Percentiles rank a stretch among this genome's conserved stretches.
These are phyloP conservation scores for Drosophila setosimentum DNA, from an alignment of 2,888 invertebrate species.

Conservation along the genomic window DNA sequence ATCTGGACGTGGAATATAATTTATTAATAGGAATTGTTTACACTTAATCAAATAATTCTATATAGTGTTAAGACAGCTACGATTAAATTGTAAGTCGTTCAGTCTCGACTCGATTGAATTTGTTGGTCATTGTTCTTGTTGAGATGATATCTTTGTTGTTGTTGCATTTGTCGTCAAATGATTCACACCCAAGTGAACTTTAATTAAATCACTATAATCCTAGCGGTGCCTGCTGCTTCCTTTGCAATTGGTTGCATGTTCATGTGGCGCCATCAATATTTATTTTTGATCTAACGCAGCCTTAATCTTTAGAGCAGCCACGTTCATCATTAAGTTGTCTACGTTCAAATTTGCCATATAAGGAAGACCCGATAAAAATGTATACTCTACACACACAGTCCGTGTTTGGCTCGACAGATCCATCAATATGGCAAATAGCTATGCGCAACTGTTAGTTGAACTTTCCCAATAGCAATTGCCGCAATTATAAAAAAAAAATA, in stretches of 20 bases:
- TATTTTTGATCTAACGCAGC: background rate
- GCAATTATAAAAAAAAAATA: conserved; percentile 9
- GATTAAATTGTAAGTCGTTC: background rate
- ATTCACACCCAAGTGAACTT: conserved; percentile 59
- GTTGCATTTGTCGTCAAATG: conserved; percentile 61
- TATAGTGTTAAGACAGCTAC: background rate
- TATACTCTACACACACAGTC: conserved; percentile 6
- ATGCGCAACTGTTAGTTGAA: conserved; percentile 28
- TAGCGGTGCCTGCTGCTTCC: conserved; percentile 43
- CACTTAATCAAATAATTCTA: background rate
- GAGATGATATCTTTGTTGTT: conserved; percentile 18
- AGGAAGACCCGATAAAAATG: conserved; percentile 17
- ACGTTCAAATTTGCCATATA: conserved; percentile 46
- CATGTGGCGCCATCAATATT: conserved; percentile 42
- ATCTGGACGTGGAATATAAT: rapidly evolving
- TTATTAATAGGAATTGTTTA: background rate
- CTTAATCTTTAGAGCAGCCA: conserved; percentile 12
- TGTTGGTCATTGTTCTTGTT: conserved; percentile 13
- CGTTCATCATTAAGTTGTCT: conserved; percentile 59
- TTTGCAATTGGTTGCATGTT: conserved; percentile 63
- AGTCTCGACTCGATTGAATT: background rate
- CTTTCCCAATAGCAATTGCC: conserved; percentile 37
- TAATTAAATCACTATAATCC: conserved; percentile 70
- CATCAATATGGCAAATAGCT: conserved; percentile 25
- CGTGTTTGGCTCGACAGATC: conserved; percentile 25